phyloP scores from a whole-genome alignment of 2,113 vertebrate genomes.

The Acinonyx jubatus region DNA sequence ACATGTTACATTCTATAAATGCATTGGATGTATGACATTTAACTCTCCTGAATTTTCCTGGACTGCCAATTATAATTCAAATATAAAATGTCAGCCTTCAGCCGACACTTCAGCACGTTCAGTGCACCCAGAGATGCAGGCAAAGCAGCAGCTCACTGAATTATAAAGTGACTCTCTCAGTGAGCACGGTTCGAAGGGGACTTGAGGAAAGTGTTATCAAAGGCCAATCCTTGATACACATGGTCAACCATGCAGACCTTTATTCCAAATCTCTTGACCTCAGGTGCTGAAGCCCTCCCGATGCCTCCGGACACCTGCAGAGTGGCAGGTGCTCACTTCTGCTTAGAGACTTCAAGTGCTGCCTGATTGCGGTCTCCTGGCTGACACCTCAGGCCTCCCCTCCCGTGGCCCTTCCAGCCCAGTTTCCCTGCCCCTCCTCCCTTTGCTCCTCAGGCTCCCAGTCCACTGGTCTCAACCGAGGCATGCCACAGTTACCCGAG shows the following conservation, averaged over 20 bases:
- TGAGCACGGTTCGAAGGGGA: neutral
- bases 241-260: neutral
- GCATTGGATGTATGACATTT: neutral
- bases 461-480: neutral
- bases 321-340: neutral
- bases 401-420: neutral
- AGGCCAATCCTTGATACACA: neutral
- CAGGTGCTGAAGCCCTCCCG: neutral
- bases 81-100: neutral
- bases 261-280: neutral
- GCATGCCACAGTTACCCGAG: neutral
- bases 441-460: neutral
- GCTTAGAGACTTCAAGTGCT: neutral
- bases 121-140: neutral
- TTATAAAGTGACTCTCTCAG: neutral
- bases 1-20: neutral
- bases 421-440: neutral
- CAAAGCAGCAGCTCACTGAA: neutral
- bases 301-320: neutral
- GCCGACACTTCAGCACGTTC: neutral
- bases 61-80: slow-evolving; percentile 6
- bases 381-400: neutral
- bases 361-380: neutral
- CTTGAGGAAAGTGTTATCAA: neutral
- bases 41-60: neutral